Percentiles rank a stretch among this genome's conserved stretches.
phyloP scores from a whole-genome alignment of 92 coral and sea anemone genomes.

The Parazoanthus swiftii region DNA sequence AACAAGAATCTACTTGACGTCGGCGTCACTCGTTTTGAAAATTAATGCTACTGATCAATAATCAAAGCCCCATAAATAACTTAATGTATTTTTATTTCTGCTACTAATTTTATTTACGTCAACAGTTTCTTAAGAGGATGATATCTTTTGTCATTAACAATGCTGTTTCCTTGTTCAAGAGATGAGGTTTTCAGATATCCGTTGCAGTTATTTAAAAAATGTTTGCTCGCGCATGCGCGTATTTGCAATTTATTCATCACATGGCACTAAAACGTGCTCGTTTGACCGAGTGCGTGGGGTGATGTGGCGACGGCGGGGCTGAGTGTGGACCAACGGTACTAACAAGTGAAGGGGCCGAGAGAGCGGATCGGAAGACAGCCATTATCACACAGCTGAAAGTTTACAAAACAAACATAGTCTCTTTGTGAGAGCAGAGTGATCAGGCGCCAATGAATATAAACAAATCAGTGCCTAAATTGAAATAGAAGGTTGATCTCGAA shows the following conservation, averaged over 20 bases:
- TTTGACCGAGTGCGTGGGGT: slow-evolving; percentile 2
- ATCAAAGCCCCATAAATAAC: not conserved
- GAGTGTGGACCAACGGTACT: slow-evolving; percentile 12
- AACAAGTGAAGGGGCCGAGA: not conserved
- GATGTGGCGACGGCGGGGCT: slow-evolving; percentile 20
- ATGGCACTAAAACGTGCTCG: slow-evolving; percentile 4
- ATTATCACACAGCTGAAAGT: slow-evolving; percentile 8
- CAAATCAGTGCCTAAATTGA: no score
- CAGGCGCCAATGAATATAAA: not conserved
- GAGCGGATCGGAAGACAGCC: not conserved
- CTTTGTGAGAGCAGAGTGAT: not conserved
- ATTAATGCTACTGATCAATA: no score
- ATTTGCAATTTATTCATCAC: not conserved
- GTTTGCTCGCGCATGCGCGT: not conserved
- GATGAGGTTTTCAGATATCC: not conserved
- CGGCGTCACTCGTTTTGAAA: no score
- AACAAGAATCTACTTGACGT: no score
- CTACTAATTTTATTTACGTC: not conserved
- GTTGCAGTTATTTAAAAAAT: no score
- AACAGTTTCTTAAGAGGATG: not conserved
- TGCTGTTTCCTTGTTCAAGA: not conserved
- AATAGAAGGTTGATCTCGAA: no score
- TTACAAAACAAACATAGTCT: not conserved
- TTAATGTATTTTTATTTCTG: not conserved
- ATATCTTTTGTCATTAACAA: not conserved